These are phyloP conservation scores for Heteromormyrus szaboi DNA, from an alignment of 2,797 vertebrate species.

Conservation along the genomic window DNA sequence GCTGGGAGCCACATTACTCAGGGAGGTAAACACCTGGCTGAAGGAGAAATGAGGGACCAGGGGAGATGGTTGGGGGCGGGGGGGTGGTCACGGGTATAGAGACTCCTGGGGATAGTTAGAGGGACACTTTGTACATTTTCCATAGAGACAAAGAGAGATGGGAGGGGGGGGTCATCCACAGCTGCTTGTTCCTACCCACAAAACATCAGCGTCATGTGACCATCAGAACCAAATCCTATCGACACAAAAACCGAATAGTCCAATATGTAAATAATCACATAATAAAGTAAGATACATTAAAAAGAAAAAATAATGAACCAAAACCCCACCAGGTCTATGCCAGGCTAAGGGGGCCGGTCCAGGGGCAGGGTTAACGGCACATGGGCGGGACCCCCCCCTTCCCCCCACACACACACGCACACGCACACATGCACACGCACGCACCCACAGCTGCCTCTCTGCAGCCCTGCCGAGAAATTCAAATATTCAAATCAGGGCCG, in stretches of 20 bases:
- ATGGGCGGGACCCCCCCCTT: neutral
- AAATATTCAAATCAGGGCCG: slow-evolving; percentile 57
- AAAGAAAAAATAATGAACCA: neutral
- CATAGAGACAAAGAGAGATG: neutral
- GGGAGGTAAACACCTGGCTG: slow-evolving; percentile 38
- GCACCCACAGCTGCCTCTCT: neutral
- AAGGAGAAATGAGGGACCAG: slow-evolving; percentile 35
- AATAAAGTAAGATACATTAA: neutral
- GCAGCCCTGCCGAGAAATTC: neutral
- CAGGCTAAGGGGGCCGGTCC: neutral
- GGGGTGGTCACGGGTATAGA: neutral
- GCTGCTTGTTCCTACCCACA: neutral
- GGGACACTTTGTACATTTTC: neutral
- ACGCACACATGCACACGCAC: neutral
- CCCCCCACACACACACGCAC: neutral
- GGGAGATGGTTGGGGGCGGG: neutral
- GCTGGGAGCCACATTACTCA: slow-evolving; percentile 37
- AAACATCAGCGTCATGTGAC: neutral
- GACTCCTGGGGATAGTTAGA: neutral
- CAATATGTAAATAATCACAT: neutral
- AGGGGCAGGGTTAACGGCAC: neutral
- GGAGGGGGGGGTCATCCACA: neutral
- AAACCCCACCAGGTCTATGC: neutral
- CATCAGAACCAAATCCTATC: neutral
- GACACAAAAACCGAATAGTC: neutral